Evolutionary conservation across 2,797 vertebrate species (phyloP).

Genomic region (Acridotheres tristis): DNA sequence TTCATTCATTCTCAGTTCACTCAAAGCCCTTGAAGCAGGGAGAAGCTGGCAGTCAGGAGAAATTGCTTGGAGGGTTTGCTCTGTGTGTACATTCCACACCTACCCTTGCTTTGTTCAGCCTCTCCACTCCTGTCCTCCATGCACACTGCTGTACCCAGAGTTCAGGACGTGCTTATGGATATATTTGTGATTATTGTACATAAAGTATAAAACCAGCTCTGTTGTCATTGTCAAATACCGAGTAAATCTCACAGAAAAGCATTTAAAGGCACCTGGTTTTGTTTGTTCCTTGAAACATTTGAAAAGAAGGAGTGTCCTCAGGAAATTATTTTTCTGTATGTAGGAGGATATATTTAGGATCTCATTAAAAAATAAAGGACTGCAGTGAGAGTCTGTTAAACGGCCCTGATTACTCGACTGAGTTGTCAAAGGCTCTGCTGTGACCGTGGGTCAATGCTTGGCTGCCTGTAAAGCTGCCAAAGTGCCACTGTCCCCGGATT

Average conservation of each 20-base stretch:
- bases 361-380: constrained; percentile 63
- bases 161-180: not conserved
- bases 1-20: not conserved
- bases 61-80: not conserved
- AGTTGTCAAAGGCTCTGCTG: not conserved
- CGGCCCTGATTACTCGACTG: not conserved
- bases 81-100: not conserved
- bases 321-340: constrained; percentile 74
- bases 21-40: not conserved
- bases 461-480: not conserved
- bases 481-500: not conserved
- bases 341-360: constrained; percentile 69
- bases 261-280: constrained; percentile 30
- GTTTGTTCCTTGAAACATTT: constrained; percentile 45
- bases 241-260: constrained; percentile 17
- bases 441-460: fast-evolving
- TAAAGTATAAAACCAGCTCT: not conserved
- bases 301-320: constrained; percentile 56
- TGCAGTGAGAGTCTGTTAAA: not conserved
- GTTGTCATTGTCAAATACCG: not conserved
- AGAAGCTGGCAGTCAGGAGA: not conserved
- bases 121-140: not conserved
- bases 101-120: not conserved
- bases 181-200: constrained; percentile 13
- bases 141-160: not conserved